Evolutionary conservation across 2,113 vertebrate genomes (phyloP).

Genomic region (Pelobates fuscus): DNA sequence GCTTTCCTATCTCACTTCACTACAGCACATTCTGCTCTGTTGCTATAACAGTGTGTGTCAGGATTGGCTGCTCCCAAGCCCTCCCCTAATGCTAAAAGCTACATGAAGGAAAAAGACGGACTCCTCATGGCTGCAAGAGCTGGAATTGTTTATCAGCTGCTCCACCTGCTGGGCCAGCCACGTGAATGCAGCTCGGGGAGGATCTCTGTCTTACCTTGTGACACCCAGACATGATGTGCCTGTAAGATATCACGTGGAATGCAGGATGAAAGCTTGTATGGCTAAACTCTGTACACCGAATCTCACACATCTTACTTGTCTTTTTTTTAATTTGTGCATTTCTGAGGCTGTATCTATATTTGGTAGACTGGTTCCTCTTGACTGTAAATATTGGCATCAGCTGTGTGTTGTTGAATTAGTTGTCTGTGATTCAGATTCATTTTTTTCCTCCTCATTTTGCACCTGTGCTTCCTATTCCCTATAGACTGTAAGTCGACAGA

Average conservation of each 20-base stretch:
- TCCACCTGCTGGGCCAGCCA: slow-evolving; percentile 64
- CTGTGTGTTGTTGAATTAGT: not conserved
- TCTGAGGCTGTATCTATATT: not conserved
- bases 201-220: slow-evolving; percentile 11
- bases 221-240: not conserved
- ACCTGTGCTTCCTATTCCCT: slow-evolving; percentile 14
- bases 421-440: not conserved
- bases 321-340: not conserved
- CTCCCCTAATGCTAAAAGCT: slow-evolving; percentile 66
- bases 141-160: slow-evolving; percentile 56
- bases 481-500: not conserved
- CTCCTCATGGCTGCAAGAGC: slow-evolving; percentile 51
- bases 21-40: slow-evolving; percentile 75
- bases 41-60: slow-evolving; percentile 65
- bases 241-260: too few species aligned
- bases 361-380: not conserved
- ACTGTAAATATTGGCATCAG: not conserved
- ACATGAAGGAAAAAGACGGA: slow-evolving; percentile 59
- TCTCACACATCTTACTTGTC: not conserved
- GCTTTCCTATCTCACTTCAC: slow-evolving; percentile 70
- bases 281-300: too few species aligned
- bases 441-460: not conserved
- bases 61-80: slow-evolving; percentile 70
- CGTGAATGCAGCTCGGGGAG: slow-evolving; percentile 33
- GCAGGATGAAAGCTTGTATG: too few species aligned